These are phyloP conservation scores for Cassiopea xamachana DNA, from an alignment of 30 jellyfish, hydroid and myxozoan genomes.

Conservation along the genomic window DNA sequence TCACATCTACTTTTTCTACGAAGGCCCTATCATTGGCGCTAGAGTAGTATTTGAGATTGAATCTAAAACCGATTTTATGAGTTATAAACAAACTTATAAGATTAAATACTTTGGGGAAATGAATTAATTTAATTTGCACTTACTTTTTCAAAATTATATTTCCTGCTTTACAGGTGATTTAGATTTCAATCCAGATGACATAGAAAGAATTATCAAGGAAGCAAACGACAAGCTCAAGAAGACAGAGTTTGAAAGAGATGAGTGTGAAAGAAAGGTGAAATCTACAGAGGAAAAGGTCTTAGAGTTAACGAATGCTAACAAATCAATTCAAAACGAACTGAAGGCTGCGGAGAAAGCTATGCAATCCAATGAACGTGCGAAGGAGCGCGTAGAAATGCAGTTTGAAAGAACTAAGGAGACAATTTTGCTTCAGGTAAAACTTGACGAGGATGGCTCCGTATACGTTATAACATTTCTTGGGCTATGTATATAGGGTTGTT, in stretches of 20 bases:
- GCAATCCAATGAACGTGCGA: slow-evolving; percentile 70
- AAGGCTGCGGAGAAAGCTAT: slow-evolving; percentile 45
- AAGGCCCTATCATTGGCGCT: too few relatives aligned
- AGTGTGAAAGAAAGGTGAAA: slow-evolving; percentile 25
- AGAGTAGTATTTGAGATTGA: too few relatives aligned
- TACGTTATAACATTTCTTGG: too few relatives aligned
- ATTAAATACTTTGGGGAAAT: not conserved
- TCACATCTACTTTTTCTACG: too few relatives aligned
- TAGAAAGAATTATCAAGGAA: slow-evolving; percentile 51
- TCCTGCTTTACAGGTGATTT: slow-evolving; percentile 50
- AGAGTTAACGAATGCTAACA: slow-evolving; percentile 22
- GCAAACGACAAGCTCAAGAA: slow-evolving; percentile 19
- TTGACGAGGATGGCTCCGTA: not conserved
- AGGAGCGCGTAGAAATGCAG: slow-evolving; percentile 73
- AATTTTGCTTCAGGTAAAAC: slow-evolving; percentile 65
- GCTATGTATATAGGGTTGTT: too few relatives aligned
- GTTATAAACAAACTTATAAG: too few relatives aligned
- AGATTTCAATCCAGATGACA: slow-evolving; percentile 42
- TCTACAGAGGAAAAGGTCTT: slow-evolving; percentile 29
- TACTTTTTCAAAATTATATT: not conserved
- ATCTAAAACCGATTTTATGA: too few relatives aligned
- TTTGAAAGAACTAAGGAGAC: slow-evolving; percentile 82
- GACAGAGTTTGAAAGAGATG: slow-evolving; percentile 53
- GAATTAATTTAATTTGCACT: not conserved
- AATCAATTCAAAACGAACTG: slow-evolving; percentile 35